Conservation (phyloP, 2,888 invertebrate species). For the Yponomeuta plumbellus region DNA sequence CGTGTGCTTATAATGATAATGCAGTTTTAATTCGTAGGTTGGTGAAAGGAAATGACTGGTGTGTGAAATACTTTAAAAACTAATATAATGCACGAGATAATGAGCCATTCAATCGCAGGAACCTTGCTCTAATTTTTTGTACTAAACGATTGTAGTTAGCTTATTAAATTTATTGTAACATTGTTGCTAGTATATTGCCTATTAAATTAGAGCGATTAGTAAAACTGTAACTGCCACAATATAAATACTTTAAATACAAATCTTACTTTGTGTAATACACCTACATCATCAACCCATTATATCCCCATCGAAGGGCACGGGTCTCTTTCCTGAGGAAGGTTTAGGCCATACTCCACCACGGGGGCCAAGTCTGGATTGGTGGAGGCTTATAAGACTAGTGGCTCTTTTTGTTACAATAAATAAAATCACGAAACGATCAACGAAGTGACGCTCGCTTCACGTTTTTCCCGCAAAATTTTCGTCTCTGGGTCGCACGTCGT, state of each 20-base stretch:
- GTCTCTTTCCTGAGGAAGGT: too few relatives aligned
- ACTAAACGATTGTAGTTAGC: not conserved
- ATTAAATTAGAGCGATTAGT: not conserved
- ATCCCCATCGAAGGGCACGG: too few relatives aligned
- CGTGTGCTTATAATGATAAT: not conserved
- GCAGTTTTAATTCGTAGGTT: not conserved
- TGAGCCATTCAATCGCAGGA: conserved; percentile 2
- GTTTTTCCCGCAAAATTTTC: not conserved
- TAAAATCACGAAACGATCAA: not conserved
- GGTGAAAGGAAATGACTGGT: conserved; percentile 1
- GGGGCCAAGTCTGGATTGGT: too few relatives aligned
- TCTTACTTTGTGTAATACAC: too few relatives aligned
- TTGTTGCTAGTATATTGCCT: not conserved
- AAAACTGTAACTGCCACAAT: too few relatives aligned
- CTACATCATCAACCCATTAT: too few relatives aligned
- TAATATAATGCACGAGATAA: not conserved
- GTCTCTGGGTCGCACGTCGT: not conserved
- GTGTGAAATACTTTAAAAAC: conserved; percentile 4
- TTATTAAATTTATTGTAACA: not conserved
- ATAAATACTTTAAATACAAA: too few relatives aligned
- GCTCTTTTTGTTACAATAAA: too few relatives aligned
- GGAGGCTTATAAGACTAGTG: too few relatives aligned
- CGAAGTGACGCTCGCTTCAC: not conserved
- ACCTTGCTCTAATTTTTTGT: conserved; percentile 11
- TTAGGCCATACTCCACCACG: too few relatives aligned